Evolutionary conservation across 1,140 invertebrate species (phyloP), one percentile per base, ranked within the genome.

Genomic region (Rhynchophorus ferrugineus): DNA sequence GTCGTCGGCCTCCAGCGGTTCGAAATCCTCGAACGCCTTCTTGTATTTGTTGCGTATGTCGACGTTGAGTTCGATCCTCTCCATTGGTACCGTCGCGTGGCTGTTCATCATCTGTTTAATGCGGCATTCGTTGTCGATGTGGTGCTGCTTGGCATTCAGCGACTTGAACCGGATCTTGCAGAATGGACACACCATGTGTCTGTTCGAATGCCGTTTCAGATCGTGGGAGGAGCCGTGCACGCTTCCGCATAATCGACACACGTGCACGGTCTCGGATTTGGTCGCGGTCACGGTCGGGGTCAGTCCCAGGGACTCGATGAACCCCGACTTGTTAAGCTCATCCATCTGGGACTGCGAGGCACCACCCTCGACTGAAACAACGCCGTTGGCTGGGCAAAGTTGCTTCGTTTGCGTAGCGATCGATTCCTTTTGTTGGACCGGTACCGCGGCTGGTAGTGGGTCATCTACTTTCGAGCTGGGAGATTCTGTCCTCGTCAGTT

Each of bases 151-250:
- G 22, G 21, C 20, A 9, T 39, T 45, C 13, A 61, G 29, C 3
- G 45, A 24, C 29, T 46, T 44, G 46, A 60, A 62, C 43, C 34
- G 43, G 21, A 20, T 24, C 18, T 44, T 62, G 22, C 60, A 62
- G 35, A 62, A 60, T n/a, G 48, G 55, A 35, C 58, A 62, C 20
- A 50, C 42, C 24, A 48, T 49, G 47, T 61, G 60, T 38, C 38
- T 48, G 3, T n/a, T 36, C 24, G 24, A 38, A 41, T 59, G 60
- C 33, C 18, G 36, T 44, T 57, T 61, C 19, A 59, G 35, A 20
- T 49, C 53, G 24, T 42, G 54, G 1, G 29, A 14, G 21, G 34
- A 54, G 9, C 42, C 11, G 5, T 51, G 45, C 19, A 52, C 37
- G 8, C 43, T 38, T 38, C 48, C 39, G 29, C 56, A 58, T 8